These are phyloP conservation scores for Dinomys branickii DNA, from an alignment of 2,113 vertebrate species.

Conservation along the genomic window DNA sequence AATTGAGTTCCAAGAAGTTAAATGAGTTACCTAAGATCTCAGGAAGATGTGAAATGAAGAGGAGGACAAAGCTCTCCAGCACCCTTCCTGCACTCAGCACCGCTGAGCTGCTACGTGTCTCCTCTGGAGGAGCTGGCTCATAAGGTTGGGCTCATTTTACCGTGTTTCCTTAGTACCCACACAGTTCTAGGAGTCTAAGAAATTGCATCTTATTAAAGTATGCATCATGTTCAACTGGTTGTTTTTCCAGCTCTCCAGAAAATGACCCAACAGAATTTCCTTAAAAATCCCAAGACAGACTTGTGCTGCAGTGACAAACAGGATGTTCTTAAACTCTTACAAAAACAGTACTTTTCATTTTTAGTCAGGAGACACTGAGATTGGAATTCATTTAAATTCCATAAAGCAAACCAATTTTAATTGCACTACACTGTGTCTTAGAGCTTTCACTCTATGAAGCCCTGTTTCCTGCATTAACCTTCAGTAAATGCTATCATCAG, in stretches of 20 bases:
- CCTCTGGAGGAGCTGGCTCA: neutral
- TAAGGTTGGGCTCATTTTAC: rapidly evolving
- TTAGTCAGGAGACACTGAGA: neutral
- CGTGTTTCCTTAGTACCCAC: rapidly evolving
- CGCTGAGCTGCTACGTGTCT: rapidly evolving
- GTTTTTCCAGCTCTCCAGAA: neutral
- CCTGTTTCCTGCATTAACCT: neutral
- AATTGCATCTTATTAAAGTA: neutral
- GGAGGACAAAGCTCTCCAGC: rapidly evolving
- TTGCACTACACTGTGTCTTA: neutral
- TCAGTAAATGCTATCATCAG: neutral
- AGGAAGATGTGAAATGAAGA: neutral
- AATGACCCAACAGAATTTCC: neutral
- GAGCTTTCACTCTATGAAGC: neutral
- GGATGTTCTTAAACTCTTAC: neutral
- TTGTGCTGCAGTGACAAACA: neutral
- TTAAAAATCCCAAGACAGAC: neutral
- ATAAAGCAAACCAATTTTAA: neutral
- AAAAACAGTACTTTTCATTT: neutral
- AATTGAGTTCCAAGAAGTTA: neutral
- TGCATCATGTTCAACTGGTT: neutral
- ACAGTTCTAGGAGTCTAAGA: too few relatives aligned
- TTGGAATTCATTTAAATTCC: conserved; percentile 48
- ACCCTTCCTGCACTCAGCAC: rapidly evolving
- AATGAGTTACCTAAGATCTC: neutral